Evolutionary conservation across 2,888 invertebrate genomes (phyloP), one percentile per base, ranked within the genome.

Genomic region (Agrochola macilenta): DNA sequence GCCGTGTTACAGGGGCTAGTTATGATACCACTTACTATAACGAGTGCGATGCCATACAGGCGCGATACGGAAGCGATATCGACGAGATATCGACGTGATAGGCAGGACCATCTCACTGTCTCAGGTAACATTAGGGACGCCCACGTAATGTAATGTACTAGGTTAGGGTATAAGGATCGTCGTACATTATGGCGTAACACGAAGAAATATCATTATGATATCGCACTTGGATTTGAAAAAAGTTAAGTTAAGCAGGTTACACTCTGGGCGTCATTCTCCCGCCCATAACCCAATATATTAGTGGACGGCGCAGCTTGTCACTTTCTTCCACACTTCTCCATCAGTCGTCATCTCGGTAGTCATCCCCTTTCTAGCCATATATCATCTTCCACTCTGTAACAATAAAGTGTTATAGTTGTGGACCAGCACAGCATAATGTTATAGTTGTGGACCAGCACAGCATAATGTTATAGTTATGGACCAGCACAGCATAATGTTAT

Each of bases 1-100:
- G 52, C 65, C 61, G 52, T 7, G 63, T 69, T 73, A 74, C 77
- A 43, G 26, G 61, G 46, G 66, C 39, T 30, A 8, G 49, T 71
- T 63, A 7, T n/a, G 76, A 68, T 58, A 61, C 17, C 70, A 76
- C 54, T 69, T 5, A 14, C 26, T 46, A 2, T 70, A 76, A 65
- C 66, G 70, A 71, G 49, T 8, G 46, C 49, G 23, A 23, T 2
- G 49, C 70, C n/a, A 43, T 39, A 61, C 9, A 4, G 17, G 12
- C 9, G 60, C 63, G 35, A 75, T 60, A 75, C n/a, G 14, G 14
- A 23, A 39, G 52, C 81, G 64, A 72, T 81, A 65, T 26, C 9
- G 49, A 20, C 1, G 35, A 2, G 20, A 58, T 49, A 72, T 35
- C 3, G 30, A n/a, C 0, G 46, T 3, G 39, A 64, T 30, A 63